phyloP scores from a whole-genome alignment of 1,140 invertebrate genomes.

The Lepidotrigona ventralis region DNA sequence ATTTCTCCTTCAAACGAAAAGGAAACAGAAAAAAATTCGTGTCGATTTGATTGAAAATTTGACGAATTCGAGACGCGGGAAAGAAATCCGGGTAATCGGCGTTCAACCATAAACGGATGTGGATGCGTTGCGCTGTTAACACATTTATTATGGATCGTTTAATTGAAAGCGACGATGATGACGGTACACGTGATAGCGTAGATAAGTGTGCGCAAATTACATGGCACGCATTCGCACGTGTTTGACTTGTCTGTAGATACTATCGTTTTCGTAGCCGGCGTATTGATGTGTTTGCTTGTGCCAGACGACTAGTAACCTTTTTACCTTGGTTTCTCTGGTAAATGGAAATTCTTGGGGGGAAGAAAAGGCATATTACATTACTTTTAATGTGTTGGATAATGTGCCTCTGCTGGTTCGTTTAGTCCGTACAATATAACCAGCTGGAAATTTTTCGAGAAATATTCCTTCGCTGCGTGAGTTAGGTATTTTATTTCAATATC shows the following conservation, averaged over 20 bases:
- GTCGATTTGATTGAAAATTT: too few relatives aligned
- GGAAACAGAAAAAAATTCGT: too few relatives aligned
- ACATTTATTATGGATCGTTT: not conserved
- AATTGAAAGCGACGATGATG: not conserved
- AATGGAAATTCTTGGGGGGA: not conserved
- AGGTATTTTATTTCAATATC: not conserved
- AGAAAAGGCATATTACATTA: not conserved
- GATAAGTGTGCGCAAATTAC: constrained; percentile 11
- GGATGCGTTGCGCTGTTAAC: not conserved
- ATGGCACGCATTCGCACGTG: constrained; percentile 14
- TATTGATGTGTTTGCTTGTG: not conserved
- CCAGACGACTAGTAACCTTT: constrained; percentile 7
- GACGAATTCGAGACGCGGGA: too few relatives aligned
- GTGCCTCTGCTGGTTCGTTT: not conserved
- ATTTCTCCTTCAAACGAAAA: too few relatives aligned
- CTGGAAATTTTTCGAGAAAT: not conserved
- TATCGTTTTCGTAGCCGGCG: not conserved
- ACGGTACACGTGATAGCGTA: constrained; percentile 11
- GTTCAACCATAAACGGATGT: not conserved
- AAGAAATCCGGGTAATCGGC: not conserved
- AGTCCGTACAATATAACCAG: not conserved
- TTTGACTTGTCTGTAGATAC: not conserved
- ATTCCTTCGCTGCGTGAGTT: too few relatives aligned
- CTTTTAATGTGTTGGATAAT: not conserved
- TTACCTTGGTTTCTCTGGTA: not conserved